Evolutionary conservation across 2,113 vertebrate species (phyloP).

Genomic region (Neotoma lepida): DNA sequence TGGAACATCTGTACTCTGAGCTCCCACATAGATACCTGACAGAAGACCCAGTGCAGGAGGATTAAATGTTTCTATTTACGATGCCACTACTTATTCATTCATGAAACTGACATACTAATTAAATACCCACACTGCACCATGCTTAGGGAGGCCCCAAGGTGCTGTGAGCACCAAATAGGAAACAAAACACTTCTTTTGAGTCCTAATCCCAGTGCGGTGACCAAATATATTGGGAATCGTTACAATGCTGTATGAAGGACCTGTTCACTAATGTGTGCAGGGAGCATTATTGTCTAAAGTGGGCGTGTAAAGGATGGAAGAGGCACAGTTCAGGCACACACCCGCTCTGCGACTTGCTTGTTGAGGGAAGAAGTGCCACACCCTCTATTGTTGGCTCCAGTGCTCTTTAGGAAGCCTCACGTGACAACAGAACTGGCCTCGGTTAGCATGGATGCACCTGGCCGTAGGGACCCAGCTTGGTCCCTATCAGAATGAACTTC

Average conservation of each 20-base stretch:
- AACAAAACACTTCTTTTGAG: not conserved
- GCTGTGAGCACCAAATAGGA: not conserved
- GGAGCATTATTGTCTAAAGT: not conserved
- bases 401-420: not conserved
- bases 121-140: not conserved
- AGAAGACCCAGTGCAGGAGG: not conserved
- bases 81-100: not conserved
- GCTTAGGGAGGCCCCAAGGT: not conserved
- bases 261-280: not conserved
- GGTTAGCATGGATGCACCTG: not conserved
- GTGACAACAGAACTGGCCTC: not conserved
- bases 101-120: not conserved
- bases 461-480: not conserved
- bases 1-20: not conserved
- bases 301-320: not conserved
- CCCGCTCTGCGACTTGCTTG: not conserved
- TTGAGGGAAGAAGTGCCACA: not conserved
- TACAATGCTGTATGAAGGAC: not conserved
- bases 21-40: not conserved
- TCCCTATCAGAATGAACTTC: not conserved
- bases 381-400: not conserved
- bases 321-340: not conserved
- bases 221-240: not conserved
- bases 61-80: not conserved
- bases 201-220: not conserved